Conservation (phyloP, 1,140 invertebrate species). For the Periplaneta americana region DNA sequence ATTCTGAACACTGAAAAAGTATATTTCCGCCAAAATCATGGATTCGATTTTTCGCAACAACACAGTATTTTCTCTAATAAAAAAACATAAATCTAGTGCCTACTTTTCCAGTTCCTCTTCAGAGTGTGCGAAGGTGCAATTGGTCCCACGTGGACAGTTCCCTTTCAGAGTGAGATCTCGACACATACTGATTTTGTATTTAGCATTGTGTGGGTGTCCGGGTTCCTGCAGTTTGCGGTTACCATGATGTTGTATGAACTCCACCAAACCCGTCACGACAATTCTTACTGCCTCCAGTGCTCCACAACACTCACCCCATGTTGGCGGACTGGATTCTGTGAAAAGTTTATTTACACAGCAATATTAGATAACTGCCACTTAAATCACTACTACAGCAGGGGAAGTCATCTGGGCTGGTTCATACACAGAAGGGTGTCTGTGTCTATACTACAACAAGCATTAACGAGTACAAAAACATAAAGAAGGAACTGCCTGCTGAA, state of each 20-base stretch:
- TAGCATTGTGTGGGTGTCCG: conserved; percentile 56
- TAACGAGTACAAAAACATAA: too few species aligned
- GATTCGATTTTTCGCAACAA: too few species aligned
- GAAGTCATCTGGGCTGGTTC: background rate
- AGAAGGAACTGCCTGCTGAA: too few species aligned
- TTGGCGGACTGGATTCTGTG: conserved; percentile 62
- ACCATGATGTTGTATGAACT: conserved; percentile 79
- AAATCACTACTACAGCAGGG: too few species aligned
- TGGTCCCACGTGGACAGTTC: conserved; percentile 76
- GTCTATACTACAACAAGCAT: too few species aligned
- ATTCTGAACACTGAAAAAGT: too few species aligned
- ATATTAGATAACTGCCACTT: too few species aligned
- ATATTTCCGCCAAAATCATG: too few species aligned
- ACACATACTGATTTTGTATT: conserved; percentile 91
- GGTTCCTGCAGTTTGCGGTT: conserved; percentile 53
- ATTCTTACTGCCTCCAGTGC: conserved; percentile 74
- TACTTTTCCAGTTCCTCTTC: conserved; percentile 86
- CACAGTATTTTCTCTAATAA: background rate
- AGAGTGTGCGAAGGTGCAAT: conserved; percentile 90
- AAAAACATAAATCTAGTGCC: background rate
- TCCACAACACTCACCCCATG: conserved; percentile 67
- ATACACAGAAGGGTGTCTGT: too few species aligned
- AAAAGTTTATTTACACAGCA: too few species aligned
- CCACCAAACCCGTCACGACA: conserved; percentile 77
- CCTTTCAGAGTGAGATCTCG: conserved; percentile 71